phyloP scores from a whole-genome alignment of 2,113 vertebrate genomes.

The Clinocottus analis region DNA sequence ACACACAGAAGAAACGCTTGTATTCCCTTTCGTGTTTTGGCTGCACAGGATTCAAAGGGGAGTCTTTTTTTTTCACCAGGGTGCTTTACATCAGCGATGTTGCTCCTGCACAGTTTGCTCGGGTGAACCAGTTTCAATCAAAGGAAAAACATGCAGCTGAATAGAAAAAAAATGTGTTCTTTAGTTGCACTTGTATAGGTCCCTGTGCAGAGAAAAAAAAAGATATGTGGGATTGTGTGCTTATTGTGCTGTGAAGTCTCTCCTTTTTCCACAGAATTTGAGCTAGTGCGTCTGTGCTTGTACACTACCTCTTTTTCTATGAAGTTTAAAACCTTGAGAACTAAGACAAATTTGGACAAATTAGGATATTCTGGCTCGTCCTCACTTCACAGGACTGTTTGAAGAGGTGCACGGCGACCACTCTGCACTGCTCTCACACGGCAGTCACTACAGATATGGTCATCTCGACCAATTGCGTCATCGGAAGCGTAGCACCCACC shows the following conservation, averaged over 20 bases:
- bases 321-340: not conserved
- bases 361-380: too few species aligned
- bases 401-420: too few species aligned
- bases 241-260: not conserved
- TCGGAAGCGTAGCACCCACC: too few species aligned
- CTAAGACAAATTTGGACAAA: too few species aligned
- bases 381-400: too few species aligned
- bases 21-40: slow-evolving; percentile 45
- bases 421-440: too few species aligned
- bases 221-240: slow-evolving; percentile 7
- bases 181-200: slow-evolving; percentile 11
- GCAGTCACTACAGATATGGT: not conserved
- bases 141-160: slow-evolving; percentile 39
- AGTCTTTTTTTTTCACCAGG: slow-evolving; percentile 7
- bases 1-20: slow-evolving; percentile 23
- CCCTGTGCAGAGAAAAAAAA: slow-evolving; percentile 18
- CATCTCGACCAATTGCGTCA: not conserved
- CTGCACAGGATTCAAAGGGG: slow-evolving; percentile 28
- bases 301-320: not conserved
- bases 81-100: slow-evolving; percentile 25
- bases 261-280: not conserved
- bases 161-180: slow-evolving; percentile 26
- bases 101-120: slow-evolving; percentile 32
- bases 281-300: not conserved
- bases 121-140: slow-evolving; percentile 46